Conservation (phyloP, 1,140 invertebrate species). For the Zaprionus ornatus region DNA sequence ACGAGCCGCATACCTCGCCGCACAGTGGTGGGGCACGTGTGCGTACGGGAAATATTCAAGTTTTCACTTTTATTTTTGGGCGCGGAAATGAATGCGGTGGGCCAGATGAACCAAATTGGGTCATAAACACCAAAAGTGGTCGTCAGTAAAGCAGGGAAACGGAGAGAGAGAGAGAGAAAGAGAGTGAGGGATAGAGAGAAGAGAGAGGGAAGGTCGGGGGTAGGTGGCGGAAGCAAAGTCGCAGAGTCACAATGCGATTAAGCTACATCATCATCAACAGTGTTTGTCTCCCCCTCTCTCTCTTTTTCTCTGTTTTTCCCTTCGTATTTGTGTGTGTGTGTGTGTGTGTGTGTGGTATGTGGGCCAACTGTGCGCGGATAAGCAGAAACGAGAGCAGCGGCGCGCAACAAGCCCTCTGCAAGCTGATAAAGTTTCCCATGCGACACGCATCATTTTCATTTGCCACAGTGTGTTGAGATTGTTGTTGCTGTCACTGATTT, state of each 20-base stretch:
- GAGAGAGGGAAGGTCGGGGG: background rate
- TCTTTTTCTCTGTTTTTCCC: conserved; percentile 6
- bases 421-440: conserved; percentile 48
- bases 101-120: conserved; percentile 42
- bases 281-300: background rate
- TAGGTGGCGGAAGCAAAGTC: background rate
- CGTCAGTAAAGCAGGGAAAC: background rate
- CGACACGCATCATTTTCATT: conserved; percentile 47
- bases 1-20: background rate
- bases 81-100: conserved; percentile 58
- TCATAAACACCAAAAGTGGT: conserved; percentile 52
- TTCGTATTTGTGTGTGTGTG: background rate
- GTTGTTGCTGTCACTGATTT: conserved; percentile 13
- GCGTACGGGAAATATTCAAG: conserved; percentile 39
- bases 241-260: conserved; percentile 45
- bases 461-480: conserved; percentile 29
- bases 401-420: conserved; percentile 17
- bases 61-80: conserved; percentile 78
- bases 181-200: background rate
- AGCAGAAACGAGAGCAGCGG: conserved; percentile 31
- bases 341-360: conserved; percentile 34
- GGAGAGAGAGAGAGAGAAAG: background rate
- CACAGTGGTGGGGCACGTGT: background rate
- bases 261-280: conserved; percentile 52
- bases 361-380: conserved; percentile 37